Conservation (phyloP, 2,888 invertebrate species). For the Nomada flava region DNA sequence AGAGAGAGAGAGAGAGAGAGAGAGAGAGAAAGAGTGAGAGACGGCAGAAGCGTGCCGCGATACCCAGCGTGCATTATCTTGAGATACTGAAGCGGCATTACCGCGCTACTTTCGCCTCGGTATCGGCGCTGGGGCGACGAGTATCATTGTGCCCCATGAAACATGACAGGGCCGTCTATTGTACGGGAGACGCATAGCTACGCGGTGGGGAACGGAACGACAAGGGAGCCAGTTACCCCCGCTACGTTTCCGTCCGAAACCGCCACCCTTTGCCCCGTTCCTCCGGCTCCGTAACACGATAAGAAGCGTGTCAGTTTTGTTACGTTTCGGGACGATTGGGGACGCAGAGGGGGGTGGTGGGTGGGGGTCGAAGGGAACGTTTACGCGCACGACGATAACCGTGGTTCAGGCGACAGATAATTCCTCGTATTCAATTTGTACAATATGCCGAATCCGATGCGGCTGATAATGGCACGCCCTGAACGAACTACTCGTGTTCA, state of each 20-base stretch:
- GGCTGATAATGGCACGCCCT: slow-evolving; percentile 31
- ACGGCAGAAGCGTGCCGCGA: slow-evolving; percentile 51
- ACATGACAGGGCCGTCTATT: slow-evolving; percentile 81
- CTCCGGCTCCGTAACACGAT: slow-evolving; percentile 79
- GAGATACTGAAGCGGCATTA: slow-evolving; percentile 74
- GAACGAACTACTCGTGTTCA: slow-evolving; percentile 17
- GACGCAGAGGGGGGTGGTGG: not conserved
- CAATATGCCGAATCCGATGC: slow-evolving; percentile 66
- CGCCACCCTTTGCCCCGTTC: slow-evolving; percentile 26
- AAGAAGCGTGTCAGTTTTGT: slow-evolving; percentile 83
- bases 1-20: too few relatives aligned
- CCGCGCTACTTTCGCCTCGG: slow-evolving; percentile 49
- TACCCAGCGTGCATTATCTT: slow-evolving; percentile 80
- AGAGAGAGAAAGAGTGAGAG: not conserved
- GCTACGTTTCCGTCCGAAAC: slow-evolving; percentile 40
- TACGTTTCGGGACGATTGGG: slow-evolving; percentile 68
- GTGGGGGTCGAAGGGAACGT: slow-evolving; percentile 66
- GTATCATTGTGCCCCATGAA: slow-evolving; percentile 82
- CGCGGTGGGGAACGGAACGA: slow-evolving; percentile 63
- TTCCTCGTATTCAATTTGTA: slow-evolving; percentile 80
- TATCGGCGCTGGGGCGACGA: slow-evolving; percentile 74
- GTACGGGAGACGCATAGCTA: slow-evolving; percentile 79
- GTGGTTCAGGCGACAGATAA: slow-evolving; percentile 70
- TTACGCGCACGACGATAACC: slow-evolving; percentile 79
- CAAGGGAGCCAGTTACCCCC: slow-evolving; percentile 65